phyloP scores from a whole-genome alignment of 2,797 vertebrate genomes.

The Trachops cirrhosus region DNA sequence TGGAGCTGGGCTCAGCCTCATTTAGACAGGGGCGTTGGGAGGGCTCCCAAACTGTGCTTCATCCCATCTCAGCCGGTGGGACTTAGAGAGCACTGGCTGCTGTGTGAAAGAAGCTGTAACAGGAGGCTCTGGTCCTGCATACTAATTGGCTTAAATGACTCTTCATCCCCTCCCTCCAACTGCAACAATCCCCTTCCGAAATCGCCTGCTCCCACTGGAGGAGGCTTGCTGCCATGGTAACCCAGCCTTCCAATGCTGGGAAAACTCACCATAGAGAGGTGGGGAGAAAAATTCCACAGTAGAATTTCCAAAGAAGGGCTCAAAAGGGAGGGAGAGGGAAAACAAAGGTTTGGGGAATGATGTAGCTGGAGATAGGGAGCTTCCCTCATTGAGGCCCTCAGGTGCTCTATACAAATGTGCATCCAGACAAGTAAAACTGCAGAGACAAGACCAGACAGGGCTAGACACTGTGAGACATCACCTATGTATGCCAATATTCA shows the following conservation, averaged over 20 bases:
- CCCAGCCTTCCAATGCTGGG: conserved; percentile 78
- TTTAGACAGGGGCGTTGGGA: not conserved
- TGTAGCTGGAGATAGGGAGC: not conserved
- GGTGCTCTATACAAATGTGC: not conserved
- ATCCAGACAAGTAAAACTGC: not conserved
- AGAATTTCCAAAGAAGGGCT: conserved; percentile 70
- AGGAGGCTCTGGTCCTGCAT: conserved; percentile 84
- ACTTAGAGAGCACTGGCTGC: not conserved
- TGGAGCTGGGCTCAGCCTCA: not conserved
- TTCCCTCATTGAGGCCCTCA: not conserved
- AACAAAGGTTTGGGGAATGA: not conserved
- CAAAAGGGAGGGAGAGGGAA: not conserved
- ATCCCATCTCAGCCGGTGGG: not conserved
- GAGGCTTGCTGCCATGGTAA: conserved; percentile 90
- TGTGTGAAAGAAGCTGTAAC: conserved; percentile 48
- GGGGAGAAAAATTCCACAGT: conserved; percentile 73
- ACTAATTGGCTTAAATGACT: conserved; percentile 94
- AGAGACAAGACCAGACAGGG: not conserved
- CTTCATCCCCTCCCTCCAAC: conserved; percentile 78
- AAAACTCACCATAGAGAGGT: conserved; percentile 76
- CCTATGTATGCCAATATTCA: not conserved
- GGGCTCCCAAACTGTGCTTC: not conserved
- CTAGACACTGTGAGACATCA: not conserved
- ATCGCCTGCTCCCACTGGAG: conserved; percentile 84
- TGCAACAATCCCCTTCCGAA: conserved; percentile 74